Evolutionary conservation across 2,113 vertebrate genomes (phyloP), one percentile per base, ranked within the genome.

Genomic region (Anhinga anhinga): DNA sequence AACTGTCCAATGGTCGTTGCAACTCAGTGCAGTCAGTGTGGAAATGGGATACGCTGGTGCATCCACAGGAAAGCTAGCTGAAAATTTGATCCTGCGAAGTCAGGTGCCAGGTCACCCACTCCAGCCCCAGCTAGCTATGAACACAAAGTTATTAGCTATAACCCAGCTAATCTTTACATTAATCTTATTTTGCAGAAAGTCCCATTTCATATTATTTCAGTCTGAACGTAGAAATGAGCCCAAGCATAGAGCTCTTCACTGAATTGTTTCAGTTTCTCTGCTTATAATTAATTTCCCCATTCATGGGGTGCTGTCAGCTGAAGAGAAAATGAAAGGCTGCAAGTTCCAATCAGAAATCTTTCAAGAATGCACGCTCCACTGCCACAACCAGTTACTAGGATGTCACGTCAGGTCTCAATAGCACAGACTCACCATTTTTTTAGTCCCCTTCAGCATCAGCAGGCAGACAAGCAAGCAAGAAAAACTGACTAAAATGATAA

Each of bases 301-400:
- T 77, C 42, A 86, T 13, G 47, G 59, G 49, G n/a, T 78, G 70
- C 91, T 96, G 94, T 93, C 69, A 97, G 78, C 50, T 94, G 86
- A 96, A 67, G 58, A 89, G 82, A 91, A 89, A 97, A 90, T 56
- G 59, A 93, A 93, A 47, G 78, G 95, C 72, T 96, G 47, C 59
- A 96, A 93, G 70, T 86, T 85, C 58, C 63, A 56, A 63, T 52
- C 61, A 93, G 92, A 95, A 94, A 96, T 49, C 59, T 78, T 86
- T 88, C 83, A 50, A 59, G 69, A 94, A 25, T 27, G 30, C 20
- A 62, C 8, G 65, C 82, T 95, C 27, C 8, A 4, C 81, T 94
- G 65, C 42, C 83, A 88, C 70, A 77, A 89, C 76, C 50, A 82
- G 90, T 65, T 86, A 91, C 17, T 15, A 56, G 69, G 69, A 74